A percentile compares a stretch with the other conserved stretches of the same genome.
These are phyloP conservation scores for Epinotia demarniana DNA, from an alignment of 2,888 invertebrate genomes.

Conservation along the genomic window DNA sequence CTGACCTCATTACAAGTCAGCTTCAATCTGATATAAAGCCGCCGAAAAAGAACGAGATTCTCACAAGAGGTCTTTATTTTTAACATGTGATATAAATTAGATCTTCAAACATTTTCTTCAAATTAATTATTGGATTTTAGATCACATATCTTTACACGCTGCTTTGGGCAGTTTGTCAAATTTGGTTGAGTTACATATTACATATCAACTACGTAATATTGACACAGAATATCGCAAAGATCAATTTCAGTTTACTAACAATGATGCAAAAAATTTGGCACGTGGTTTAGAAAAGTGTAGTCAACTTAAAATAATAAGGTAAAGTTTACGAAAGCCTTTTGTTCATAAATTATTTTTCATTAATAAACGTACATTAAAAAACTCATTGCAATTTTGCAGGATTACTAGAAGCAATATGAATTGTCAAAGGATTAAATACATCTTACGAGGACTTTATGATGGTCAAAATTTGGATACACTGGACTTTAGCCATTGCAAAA, in stretches of 20 bases:
- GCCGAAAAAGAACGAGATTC: constrained; percentile 17
- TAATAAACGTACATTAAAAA: not conserved
- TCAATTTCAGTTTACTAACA: constrained; percentile 80
- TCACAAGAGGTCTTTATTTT: constrained; percentile 60
- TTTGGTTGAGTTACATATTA: constrained; percentile 75
- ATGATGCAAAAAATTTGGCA: constrained; percentile 76
- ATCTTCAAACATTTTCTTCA: not conserved
- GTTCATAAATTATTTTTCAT: constrained; percentile 17
- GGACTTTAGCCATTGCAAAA: constrained; percentile 87
- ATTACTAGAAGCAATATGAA: constrained; percentile 79
- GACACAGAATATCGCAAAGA: constrained; percentile 75
- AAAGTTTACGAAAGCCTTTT: not conserved
- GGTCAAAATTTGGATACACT: constrained; percentile 79
- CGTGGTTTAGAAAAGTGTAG: constrained; percentile 74
- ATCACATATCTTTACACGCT: constrained; percentile 80
- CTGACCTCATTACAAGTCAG: constrained; percentile 70
- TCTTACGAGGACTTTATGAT: constrained; percentile 73
- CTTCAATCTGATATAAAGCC: constrained; percentile 24
- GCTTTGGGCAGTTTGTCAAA: constrained; percentile 75
- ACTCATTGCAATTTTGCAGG: constrained; percentile 54
- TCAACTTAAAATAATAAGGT: constrained; percentile 71
- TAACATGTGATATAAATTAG: not conserved
- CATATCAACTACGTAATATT: constrained; percentile 69
- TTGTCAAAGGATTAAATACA: constrained; percentile 75
- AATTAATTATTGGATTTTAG: constrained; percentile 57